These are phyloP conservation scores for Acanthosepion lycidas DNA, from an alignment of 2,888 invertebrate species.

Conservation along the genomic window DNA sequence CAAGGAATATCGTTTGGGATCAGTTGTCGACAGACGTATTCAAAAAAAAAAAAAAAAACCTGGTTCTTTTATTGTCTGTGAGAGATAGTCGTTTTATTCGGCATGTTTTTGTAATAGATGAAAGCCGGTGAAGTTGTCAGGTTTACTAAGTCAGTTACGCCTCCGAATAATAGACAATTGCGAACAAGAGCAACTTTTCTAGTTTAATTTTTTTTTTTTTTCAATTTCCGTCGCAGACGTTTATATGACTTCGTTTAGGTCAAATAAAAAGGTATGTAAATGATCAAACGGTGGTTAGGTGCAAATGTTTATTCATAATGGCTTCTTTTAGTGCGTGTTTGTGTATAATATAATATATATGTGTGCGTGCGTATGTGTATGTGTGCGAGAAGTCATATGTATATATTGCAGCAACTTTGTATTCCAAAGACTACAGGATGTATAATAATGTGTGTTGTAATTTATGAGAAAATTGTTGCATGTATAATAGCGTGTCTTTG, in stretches of 20 bases:
- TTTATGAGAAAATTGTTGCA: no score
- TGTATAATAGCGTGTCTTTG: background rate
- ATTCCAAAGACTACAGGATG: background rate
- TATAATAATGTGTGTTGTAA: background rate
- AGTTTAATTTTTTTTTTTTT: background rate
- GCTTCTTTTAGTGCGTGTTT: background rate
- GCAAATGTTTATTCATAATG: background rate
- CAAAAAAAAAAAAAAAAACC: background rate
- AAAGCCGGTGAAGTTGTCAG: background rate
- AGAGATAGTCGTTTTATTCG: background rate
- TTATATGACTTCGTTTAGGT: background rate
- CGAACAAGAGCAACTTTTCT: background rate
- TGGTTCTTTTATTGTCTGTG: background rate
- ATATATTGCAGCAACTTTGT: background rate
- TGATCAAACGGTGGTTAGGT: background rate
- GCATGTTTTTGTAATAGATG: background rate
- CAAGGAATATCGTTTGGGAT: background rate
- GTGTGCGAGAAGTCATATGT: background rate
- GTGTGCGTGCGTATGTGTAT: background rate
- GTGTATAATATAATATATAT: background rate
- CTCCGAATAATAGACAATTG: background rate
- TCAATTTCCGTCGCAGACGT: background rate
- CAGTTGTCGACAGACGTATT: background rate
- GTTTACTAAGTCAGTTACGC: background rate
- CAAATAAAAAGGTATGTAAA: background rate